These are phyloP conservation scores for Lepidurus apus DNA, from an alignment of 1,140 invertebrate species.

Conservation along the genomic window DNA sequence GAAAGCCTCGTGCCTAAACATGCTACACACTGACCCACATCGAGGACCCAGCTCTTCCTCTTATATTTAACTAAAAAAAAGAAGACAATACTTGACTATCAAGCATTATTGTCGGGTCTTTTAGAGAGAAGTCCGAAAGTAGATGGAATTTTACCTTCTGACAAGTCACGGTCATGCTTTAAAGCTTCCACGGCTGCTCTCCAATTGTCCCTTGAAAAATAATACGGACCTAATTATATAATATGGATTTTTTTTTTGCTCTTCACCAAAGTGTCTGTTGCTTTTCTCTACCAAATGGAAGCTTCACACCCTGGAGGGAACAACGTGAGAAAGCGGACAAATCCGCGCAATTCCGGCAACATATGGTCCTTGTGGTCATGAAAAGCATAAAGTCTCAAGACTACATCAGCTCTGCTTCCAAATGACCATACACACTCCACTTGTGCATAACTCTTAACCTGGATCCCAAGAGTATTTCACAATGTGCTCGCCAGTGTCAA, in stretches of 20 bases:
- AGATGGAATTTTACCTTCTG: too few species aligned
- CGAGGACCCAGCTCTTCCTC: not conserved
- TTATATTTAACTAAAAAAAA: not conserved
- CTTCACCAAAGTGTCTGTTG: not conserved
- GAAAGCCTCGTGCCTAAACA: not conserved
- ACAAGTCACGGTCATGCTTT: too few species aligned
- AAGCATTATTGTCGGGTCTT: too few species aligned
- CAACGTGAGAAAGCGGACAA: constrained; percentile 6
- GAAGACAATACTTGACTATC: not conserved
- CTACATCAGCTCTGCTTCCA: not conserved
- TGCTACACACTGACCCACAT: not conserved
- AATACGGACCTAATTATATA: too few species aligned
- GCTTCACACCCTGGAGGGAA: not conserved
- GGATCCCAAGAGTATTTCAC: not conserved
- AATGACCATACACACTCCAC: not conserved
- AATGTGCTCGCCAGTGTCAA: too few species aligned
- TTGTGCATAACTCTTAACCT: not conserved
- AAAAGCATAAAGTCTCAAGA: not conserved
- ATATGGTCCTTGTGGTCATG: not conserved
- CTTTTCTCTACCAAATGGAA: not conserved
- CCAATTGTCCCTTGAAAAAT: too few species aligned
- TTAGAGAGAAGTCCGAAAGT: too few species aligned
- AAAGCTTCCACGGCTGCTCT: too few species aligned
- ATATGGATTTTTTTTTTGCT: not conserved
- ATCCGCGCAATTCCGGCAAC: not conserved